phyloP scores from a whole-genome alignment of 37 sponge, comb jelly and placozoan species.

The Tethya wilhelma region DNA sequence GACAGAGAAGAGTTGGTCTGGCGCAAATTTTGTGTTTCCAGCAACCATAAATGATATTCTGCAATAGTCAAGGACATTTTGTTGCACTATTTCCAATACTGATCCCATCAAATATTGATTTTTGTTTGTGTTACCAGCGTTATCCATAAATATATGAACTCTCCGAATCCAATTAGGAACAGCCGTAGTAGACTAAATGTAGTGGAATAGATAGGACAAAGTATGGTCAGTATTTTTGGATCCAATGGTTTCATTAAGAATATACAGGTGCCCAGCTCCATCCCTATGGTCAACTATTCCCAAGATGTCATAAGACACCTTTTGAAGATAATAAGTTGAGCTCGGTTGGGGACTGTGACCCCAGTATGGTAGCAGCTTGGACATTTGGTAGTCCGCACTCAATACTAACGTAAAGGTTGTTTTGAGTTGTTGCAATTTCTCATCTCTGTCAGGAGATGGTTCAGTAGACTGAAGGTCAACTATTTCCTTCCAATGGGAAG shows the following conservation, averaged over 20 bases:
- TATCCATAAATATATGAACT: conserved; percentile 30
- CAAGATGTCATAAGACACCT: conserved; percentile 35
- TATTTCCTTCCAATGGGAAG: conserved; percentile 32
- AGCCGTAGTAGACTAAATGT: neutral
- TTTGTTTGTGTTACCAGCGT: conserved; percentile 44
- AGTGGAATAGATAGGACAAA: conserved; percentile 17
- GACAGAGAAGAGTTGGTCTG: conserved; percentile 39
- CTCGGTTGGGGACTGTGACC: neutral
- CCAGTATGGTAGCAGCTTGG: conserved; percentile 35
- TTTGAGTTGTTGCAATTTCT: conserved; percentile 1
- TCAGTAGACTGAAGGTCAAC: conserved; percentile 5
- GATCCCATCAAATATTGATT: conserved; percentile 22
- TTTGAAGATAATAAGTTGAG: conserved; percentile 37
- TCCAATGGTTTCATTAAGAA: conserved; percentile 26
- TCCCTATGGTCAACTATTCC: conserved; percentile 49
- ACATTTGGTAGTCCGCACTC: conserved; percentile 40
- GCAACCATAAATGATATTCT: conserved; percentile 44
- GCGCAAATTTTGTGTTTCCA: conserved; percentile 44
- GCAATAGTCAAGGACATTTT: conserved; percentile 1
- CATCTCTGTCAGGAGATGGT: conserved; percentile 5
- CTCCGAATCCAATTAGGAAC: conserved; percentile 22
- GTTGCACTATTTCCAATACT: conserved; percentile 15
- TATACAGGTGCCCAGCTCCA: conserved; percentile 3
- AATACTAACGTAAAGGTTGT: neutral
- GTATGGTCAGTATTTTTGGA: conserved; percentile 39